Base-by-base conservation (phyloP, 2,888 invertebrate genomes). In the Cryptus viduatorius region DNA sequence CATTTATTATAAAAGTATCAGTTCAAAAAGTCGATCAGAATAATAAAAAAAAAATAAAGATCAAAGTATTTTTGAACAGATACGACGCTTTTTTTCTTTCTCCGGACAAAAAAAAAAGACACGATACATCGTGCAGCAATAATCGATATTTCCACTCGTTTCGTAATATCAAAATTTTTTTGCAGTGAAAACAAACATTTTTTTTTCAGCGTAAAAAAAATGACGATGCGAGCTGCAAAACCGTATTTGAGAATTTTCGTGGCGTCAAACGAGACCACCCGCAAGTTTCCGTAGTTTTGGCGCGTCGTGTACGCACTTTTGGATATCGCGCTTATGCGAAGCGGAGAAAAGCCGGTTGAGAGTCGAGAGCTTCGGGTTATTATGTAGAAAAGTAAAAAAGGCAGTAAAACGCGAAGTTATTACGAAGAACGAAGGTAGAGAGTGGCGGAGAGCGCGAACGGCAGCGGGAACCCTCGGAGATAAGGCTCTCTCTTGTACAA, bases 371-470 rank as follows among this genome's bases (percentile, higher is more conserved):
- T 69, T 29, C 29, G 64, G 69, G 64, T 71, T 81, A 81, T 81
- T 81, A 64, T 76, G 64, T 64, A 59, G 75, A 76, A 29, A 76
- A 56, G 64, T 46, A 68, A 76, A 53, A 24, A 76, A 65, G 69
- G 75, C 81, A 76, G 76, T 81, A 76, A 81, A 81, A 71, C 31
- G 76, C 42, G 10, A 64, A 76, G 81, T 81, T 81, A 75, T 81
- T 75, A 71, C 72, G 50, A 16, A 29, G 71, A 12, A 50, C 29
- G 37, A 16, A 37, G 8, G 31, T 16, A 37, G 16, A 61, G 37
- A 69, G 75, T 31, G 42, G 48, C 71, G 14, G 68, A 42, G 50
- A 59, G 76, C 67, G 76, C 56, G 76, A 76, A 76, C 65, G 67
- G 75, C 68, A 44, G 46, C 56, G 77, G 69, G 73, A 37, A 81